These are phyloP conservation scores for Magallana angulata DNA, from an alignment of 1,140 invertebrate species.

Conservation along the genomic window DNA sequence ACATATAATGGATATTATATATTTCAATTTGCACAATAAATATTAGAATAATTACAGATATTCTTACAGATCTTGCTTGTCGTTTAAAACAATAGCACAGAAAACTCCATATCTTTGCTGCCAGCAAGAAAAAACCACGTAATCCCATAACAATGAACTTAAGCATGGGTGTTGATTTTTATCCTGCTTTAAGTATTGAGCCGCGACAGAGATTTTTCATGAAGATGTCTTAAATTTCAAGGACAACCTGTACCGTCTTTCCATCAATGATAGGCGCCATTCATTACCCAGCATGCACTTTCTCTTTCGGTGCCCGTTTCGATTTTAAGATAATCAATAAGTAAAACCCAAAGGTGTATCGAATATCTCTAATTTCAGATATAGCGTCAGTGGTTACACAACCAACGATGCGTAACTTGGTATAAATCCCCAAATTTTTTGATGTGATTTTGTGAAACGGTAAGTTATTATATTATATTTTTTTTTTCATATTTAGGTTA, in stretches of 20 bases:
- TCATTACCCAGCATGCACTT: slow-evolving; percentile 69
- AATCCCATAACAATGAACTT: slow-evolving; percentile 98
- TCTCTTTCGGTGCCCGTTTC: neutral
- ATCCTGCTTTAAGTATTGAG: slow-evolving; percentile 31
- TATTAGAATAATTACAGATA: no score
- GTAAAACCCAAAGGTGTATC: neutral
- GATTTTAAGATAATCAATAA: neutral
- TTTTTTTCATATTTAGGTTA: neutral
- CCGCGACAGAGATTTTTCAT: neutral
- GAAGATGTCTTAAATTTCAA: slow-evolving; percentile 52
- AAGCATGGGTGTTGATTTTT: slow-evolving; percentile 86
- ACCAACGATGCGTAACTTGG: neutral
- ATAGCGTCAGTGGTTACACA: slow-evolving; percentile 67
- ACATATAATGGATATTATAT: no score
- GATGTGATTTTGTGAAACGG: slow-evolving; percentile 1
- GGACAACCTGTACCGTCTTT: slow-evolving; percentile 32
- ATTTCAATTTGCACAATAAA: no score
- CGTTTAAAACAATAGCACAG: slow-evolving; percentile 97
- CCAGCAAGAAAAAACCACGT: slow-evolving; percentile 94
- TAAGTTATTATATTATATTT: neutral
- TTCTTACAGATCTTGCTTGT: slow-evolving; percentile 95
- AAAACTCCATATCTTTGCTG: slow-evolving; percentile 98
- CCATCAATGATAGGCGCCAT: slow-evolving; percentile 67
- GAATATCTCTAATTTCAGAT: neutral
- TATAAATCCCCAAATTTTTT: neutral